A percentile compares a stretch with the other conserved stretches of the same genome.
These are phyloP conservation scores for Emesis russula DNA, from an alignment of 2,888 invertebrate genomes.

Conservation along the genomic window DNA sequence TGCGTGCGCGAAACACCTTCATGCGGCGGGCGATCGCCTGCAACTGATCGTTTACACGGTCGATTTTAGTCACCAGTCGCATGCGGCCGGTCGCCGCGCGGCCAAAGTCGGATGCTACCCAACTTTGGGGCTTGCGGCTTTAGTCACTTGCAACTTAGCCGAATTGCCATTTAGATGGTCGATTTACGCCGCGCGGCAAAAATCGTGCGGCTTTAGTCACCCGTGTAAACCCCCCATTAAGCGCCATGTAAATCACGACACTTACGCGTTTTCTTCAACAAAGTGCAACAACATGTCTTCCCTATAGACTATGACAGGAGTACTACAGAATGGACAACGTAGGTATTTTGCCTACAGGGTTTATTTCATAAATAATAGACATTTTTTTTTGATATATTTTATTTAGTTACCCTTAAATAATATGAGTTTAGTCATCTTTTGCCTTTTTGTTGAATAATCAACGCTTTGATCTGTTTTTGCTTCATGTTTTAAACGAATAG, in stretches of 20 bases:
- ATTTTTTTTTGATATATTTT: too few species aligned
- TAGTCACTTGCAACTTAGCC: constrained; percentile 89
- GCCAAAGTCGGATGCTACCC: constrained; percentile 90
- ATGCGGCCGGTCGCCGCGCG: constrained; percentile 89
- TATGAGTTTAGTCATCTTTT: too few species aligned
- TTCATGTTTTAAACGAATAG: neutral
- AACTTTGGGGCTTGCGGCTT: constrained; percentile 88
- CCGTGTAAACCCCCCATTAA: constrained; percentile 79
- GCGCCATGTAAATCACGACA: too few species aligned
- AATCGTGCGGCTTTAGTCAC: constrained; percentile 86
- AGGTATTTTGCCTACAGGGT: too few species aligned
- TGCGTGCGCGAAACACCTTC: constrained; percentile 54
- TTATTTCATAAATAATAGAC: too few species aligned
- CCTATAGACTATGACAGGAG: too few species aligned
- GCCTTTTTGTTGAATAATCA: too few species aligned
- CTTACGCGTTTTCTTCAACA: too few species aligned
- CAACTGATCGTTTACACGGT: constrained; percentile 25
- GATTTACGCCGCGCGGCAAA: constrained; percentile 84
- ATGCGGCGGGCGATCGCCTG: constrained; percentile 66
- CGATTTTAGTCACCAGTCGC: constrained; percentile 35
- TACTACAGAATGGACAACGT: too few species aligned
- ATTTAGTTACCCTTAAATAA: too few species aligned
- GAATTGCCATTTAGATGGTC: constrained; percentile 89
- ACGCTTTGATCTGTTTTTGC: neutral
- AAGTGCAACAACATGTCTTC: too few species aligned